Percentiles rank a stretch among this genome's conserved stretches.
phyloP scores from a whole-genome alignment of 2,888 invertebrate species.

The Tanypteryx hageni region DNA sequence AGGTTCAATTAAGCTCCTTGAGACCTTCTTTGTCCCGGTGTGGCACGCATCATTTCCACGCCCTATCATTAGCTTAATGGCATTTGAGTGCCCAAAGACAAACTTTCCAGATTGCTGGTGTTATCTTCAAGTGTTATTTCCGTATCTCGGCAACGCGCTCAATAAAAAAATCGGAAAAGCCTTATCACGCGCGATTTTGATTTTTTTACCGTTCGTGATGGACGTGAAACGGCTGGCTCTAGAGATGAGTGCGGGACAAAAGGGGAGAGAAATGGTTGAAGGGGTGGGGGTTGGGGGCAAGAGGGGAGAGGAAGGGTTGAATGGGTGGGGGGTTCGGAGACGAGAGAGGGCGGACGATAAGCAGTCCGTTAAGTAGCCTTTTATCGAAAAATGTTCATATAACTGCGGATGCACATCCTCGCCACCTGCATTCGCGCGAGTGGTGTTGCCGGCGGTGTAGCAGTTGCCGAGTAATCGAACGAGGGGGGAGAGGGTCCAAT shows the following conservation, averaged over 20 bases:
- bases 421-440: neutral
- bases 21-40: neutral
- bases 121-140: neutral
- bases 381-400: neutral
- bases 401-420: neutral
- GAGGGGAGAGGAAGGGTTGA: neutral
- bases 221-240: too few relatives aligned
- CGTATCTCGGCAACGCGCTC: neutral
- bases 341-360: neutral
- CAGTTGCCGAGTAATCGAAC: neutral
- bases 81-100: conserved; percentile 27
- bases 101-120: conserved; percentile 2
- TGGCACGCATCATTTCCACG: neutral
- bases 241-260: neutral
- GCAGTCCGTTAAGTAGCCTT: too few relatives aligned
- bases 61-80: conserved; percentile 1
- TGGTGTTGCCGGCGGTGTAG: neutral
- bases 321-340: neutral
- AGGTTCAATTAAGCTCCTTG: neutral
- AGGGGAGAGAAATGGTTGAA: neutral
- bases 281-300: neutral
- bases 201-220: neutral
- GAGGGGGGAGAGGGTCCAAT: neutral
- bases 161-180: neutral
- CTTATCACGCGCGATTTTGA: neutral